Evolutionary conservation across 2,113 vertebrate genomes (phyloP), one percentile per base, ranked within the genome.

Genomic region (Marmota monax): DNA sequence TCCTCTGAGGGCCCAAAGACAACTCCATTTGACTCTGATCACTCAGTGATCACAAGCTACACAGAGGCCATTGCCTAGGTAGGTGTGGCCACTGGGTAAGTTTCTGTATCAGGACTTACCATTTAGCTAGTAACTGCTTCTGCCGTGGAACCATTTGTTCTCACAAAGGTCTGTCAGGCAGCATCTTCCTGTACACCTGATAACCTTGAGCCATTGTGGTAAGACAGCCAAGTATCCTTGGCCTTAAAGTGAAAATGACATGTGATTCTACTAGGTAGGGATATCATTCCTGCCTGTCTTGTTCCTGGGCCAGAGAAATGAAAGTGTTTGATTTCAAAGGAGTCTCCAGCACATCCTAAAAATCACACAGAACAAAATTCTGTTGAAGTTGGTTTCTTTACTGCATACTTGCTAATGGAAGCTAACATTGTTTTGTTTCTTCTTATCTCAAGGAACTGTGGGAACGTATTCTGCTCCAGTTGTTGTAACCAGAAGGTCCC

Each of bases 401-500:
- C 58, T 11, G 9, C 8, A 25, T 88, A 67, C 65, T 63, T 88
- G 32, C 37, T 72, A 48, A 23, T 48, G 77, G 7, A 98, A 84
- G 65, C 51, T 94, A 85, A 94, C 18, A 25, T 13, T 79, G 79
- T 96, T 97, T 95, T 90, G 0, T 98, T 95, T 98, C 84, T 97
- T 96, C 82, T 97, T 89, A 63, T 83, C 34, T 63, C 85, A 98
- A 99, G 99, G 99, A 99, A 99, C 98, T 99, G 99, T 86, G 99
- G 99, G 95, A 99, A 99, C 1, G 99, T 99, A 92, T 99, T 99
- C 98, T 99, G 99, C 93, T 99, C 99, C 99, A 99, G 99, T 97
- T 99, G 99, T 96, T 99, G 99, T 93, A 99, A 99, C 98, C 99
- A 99, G 99, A 99, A 99, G 99, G 99, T 99, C 97, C 99, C 99